Base-by-base conservation (phyloP, 2,797 vertebrate genomes). In the Leptatherina wallacei region DNA sequence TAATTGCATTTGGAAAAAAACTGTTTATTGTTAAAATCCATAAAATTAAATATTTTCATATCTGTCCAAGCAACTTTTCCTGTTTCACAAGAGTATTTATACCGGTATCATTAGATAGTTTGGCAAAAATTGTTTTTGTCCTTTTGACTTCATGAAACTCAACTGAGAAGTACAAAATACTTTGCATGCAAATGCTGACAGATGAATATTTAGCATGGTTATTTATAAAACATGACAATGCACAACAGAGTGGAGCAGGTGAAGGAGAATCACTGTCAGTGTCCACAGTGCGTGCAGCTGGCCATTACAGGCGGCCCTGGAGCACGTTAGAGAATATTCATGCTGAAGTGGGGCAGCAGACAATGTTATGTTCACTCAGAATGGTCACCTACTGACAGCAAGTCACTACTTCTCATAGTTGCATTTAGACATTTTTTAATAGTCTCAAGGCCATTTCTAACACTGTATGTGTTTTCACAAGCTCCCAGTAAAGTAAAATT, bases 181-280 rank as follows among this genome's bases (percentile, higher is more conserved):
- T 78, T 78, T 75, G 3, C 35, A 88, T 90, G 88, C 82, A 89
- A 89, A 92, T 85, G 82, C 81, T 78, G 73, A 77, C 56, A 52
- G 68, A 89, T 91, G 77, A 89, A 92, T 92, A 88, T 92, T 91
- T 90, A 91, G 88, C 71, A 35, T 1, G 65, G 75, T 66, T 91
- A 89, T 91, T 91, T 88, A 88, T 91, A 88, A 90, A 88, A 82
- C 76, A 84, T 81, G 74, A 69, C 58, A 30, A 58, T 4, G 81
- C 68, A 77, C 64, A 66, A 54, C 22, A 4, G 75, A 66, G 59
- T n/a, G 74, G 71, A 79, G 86, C 77, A 87, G 88, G 88, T 91
- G 83, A 88, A 88, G 88, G 88, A 91, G 81, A 87, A 81, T 88
- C 78, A 83, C 83, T 67, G 85, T 84, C 84, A 68, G 68, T 61